These are phyloP conservation scores for Rhea americana DNA, from an alignment of 2,113 vertebrate species.

Conservation along the genomic window DNA sequence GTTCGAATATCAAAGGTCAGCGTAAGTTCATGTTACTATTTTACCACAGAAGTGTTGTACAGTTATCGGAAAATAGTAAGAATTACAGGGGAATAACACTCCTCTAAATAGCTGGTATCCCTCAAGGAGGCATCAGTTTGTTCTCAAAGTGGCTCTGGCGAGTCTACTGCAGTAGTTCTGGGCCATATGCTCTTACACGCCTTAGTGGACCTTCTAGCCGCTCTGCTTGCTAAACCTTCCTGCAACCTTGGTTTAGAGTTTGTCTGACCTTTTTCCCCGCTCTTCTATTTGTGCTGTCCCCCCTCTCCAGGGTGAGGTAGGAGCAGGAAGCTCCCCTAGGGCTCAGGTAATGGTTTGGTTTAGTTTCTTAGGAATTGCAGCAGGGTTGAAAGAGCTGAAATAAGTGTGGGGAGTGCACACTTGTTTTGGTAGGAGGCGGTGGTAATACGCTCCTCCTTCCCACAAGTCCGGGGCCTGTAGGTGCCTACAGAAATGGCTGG, in stretches of 20 bases:
- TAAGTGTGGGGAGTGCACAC: background rate
- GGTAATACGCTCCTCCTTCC: background rate
- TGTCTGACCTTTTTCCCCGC: background rate
- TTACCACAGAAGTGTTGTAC: constrained; percentile 1
- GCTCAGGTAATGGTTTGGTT: background rate
- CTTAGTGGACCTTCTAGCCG: background rate
- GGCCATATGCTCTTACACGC: background rate
- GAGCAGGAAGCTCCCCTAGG: background rate
- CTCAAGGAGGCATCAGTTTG: background rate
- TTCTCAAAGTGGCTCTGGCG: background rate
- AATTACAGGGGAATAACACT: constrained; percentile 1
- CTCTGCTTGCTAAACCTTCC: constrained; percentile 15
- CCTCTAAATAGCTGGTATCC: constrained; percentile 23
- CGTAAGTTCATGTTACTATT: constrained; percentile 22
- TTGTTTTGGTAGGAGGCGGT: constrained; percentile 12
- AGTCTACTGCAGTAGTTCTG: background rate
- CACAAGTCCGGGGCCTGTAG: background rate
- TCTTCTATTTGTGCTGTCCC: background rate
- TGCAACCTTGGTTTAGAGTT: background rate
- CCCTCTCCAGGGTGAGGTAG: background rate
- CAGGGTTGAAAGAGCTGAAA: background rate
- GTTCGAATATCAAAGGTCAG: constrained; percentile 48
- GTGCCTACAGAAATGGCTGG: background rate
- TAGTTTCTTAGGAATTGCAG: background rate
- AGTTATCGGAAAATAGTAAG: constrained; percentile 45